Evolutionary conservation across 2,888 invertebrate species (phyloP).

Genomic region (Mythimna albipuncta): DNA sequence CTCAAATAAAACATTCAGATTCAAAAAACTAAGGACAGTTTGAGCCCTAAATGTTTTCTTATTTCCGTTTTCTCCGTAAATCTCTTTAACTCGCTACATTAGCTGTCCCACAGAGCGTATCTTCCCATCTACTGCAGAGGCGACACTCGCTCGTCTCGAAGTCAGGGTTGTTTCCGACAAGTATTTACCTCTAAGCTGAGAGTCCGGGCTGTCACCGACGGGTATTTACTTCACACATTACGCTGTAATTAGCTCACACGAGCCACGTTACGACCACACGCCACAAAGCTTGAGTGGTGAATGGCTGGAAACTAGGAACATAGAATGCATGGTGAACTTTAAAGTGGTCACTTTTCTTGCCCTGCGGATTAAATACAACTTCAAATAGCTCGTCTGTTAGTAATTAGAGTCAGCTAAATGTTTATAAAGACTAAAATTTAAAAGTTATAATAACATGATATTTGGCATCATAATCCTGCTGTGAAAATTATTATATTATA

Average conservation of each 20-base stretch:
- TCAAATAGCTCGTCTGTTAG: background rate
- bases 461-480: background rate
- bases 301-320: slow-evolving; percentile 24
- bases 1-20: background rate
- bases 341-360: slow-evolving; percentile 4
- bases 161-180: slow-evolving; percentile 36
- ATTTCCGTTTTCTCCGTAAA: background rate
- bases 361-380: background rate
- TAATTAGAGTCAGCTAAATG: too few relatives aligned
- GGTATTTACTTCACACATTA: slow-evolving; percentile 57
- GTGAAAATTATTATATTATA: background rate
- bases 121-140: background rate
- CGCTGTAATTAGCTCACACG: slow-evolving; percentile 44
- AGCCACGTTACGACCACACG: slow-evolving; percentile 53
- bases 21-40: background rate
- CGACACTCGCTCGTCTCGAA: slow-evolving; percentile 3
- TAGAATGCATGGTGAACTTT: background rate
- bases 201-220: slow-evolving; percentile 39
- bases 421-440: background rate
- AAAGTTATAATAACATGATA: background rate
- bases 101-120: background rate
- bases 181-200: slow-evolving; percentile 44
- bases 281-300: slow-evolving; percentile 38
- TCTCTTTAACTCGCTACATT: background rate
- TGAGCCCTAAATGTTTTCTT: background rate